These are phyloP conservation scores for Xiphophorus birchmanni DNA, from an alignment of 2,797 vertebrate genomes.

Conservation along the genomic window DNA sequence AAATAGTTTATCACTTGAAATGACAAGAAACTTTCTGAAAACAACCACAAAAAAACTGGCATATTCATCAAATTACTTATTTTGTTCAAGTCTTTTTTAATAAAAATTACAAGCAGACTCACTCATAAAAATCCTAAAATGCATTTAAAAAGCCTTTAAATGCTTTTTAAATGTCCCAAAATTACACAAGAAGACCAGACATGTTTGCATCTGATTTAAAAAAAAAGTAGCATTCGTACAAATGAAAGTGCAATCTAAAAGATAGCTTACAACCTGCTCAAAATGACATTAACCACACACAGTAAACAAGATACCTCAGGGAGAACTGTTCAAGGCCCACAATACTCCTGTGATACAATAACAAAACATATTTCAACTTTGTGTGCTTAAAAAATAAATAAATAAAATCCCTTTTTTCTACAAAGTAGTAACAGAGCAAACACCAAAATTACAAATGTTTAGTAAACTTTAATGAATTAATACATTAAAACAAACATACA, in stretches of 20 bases:
- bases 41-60: not conserved
- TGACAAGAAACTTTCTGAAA: not conserved
- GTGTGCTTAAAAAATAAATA: slow-evolving; percentile 10
- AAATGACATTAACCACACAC: slow-evolving; percentile 66
- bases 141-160: not conserved
- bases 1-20: not conserved
- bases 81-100: not conserved
- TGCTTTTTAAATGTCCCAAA: not conserved
- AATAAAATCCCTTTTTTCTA: not conserved
- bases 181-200: slow-evolving; percentile 18
- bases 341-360: slow-evolving; percentile 11
- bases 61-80: not conserved
- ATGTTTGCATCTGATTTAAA: slow-evolving; percentile 21
- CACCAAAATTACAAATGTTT: slow-evolving; percentile 50
- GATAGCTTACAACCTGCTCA: slow-evolving; percentile 48
- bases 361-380: not conserved
- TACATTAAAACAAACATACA: slow-evolving; percentile 20
- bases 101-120: not conserved
- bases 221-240: slow-evolving; percentile 16
- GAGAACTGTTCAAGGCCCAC: slow-evolving; percentile 29
- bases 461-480: slow-evolving; percentile 71
- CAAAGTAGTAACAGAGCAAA: slow-evolving; percentile 23
- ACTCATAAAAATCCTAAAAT: not conserved
- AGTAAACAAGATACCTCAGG: slow-evolving; percentile 25
- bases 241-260: slow-evolving; percentile 52